A percentile compares a stretch with the other conserved stretches of the same genome.
Evolutionary conservation across 2,888 invertebrate genomes (phyloP).

Genomic region (Chymomyza caudatula): DNA sequence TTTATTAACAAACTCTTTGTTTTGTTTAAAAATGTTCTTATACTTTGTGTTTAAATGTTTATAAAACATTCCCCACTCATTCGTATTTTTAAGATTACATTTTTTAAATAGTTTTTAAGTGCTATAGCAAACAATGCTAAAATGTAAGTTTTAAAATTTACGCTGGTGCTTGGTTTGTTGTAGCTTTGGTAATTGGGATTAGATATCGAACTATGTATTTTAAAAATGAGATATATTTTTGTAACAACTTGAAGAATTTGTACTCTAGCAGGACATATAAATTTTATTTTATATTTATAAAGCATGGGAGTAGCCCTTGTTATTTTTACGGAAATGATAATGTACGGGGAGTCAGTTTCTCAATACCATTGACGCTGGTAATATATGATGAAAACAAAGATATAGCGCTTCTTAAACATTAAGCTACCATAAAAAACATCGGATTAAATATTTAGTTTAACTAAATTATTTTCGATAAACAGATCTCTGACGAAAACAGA

Average conservation of each 20-base stretch:
- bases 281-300: no score
- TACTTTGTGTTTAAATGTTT: background rate
- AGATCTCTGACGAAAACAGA: background rate
- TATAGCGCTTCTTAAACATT: no score
- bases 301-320: no score
- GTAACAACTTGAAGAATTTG: background rate
- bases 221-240: background rate
- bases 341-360: no score
- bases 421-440: no score
- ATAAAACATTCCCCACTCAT: background rate
- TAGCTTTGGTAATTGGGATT: background rate
- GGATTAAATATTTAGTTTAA: no score
- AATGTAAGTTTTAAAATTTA: background rate
- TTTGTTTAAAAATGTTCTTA: background rate
- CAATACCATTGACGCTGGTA: no score
- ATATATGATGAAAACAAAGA: no score
- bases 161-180: background rate
- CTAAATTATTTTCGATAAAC: no score
- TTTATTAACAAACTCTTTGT: background rate
- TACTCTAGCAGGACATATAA: no score
- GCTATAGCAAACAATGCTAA: background rate
- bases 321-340: no score
- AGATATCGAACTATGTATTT: background rate
- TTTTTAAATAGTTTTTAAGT: background rate
- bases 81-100: background rate